Evolutionary conservation across 2,888 invertebrate species (phyloP), one percentile per base, ranked within the genome.

Genomic region (Dasypogon diadema): DNA sequence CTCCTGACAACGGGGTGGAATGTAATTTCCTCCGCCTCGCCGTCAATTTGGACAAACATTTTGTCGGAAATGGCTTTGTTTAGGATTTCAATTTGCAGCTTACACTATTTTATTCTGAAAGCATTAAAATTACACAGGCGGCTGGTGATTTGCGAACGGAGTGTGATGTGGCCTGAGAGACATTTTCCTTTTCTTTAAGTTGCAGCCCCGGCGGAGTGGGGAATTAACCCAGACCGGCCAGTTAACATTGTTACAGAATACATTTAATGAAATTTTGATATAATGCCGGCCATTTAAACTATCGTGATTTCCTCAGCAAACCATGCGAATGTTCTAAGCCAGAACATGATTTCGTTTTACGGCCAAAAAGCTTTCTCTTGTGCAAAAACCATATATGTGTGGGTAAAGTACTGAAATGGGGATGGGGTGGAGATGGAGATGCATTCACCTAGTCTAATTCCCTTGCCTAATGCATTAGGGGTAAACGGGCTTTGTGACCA

Each of bases 291-390:
- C 42, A 68, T 68, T 68, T 54, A 30, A 70, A 54, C 18, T 30
- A 14, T 51, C 70, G 21, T 70, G 70, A 70, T 70, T 70, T 70
- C 34, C 24, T 70, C 54, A 54, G 30, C 34, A 70, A 70, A 30
- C 54, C 70, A 54, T 54, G 54, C 21, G 70, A 54, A 54, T 48
- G 24, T 54, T 70, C 54, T 70, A 70, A 70, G 54, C 70, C 54
- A 14, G 48, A 70, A 70, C 70, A 70, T 70, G 70, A 70, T 70
- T 54, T 21, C 70, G 21, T 70, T 70, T 70, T 70, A 70, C 54
- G 30, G 70, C 70, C 70, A 70, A 70, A 51, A 70, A 70, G 70
- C 34, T 70, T 70, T 70, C 54, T 54, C 70, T 14, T 54, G 54
- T 70, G 70, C 70, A 54, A 70, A 54, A 54, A 51, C 70, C 54